A percentile compares a stretch with the other conserved stretches of the same genome.
Evolutionary conservation across 2,888 invertebrate genomes (phyloP).

Genomic region (Lepidocyrtinus sp.): DNA sequence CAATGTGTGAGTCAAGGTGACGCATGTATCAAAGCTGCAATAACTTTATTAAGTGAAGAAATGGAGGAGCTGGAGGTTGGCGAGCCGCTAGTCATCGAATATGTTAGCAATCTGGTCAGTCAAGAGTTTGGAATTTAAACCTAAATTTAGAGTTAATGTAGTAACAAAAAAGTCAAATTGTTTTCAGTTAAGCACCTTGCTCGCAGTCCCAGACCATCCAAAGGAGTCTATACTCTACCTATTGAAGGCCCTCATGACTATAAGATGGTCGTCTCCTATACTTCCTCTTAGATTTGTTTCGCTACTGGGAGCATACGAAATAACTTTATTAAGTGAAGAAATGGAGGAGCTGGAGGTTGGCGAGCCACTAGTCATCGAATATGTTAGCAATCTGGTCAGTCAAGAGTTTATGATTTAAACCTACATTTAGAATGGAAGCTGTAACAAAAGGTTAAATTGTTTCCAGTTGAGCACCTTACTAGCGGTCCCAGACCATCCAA

Average conservation of each 20-base stretch:
- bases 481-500: slow-evolving; percentile 69
- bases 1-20: slow-evolving; percentile 96
- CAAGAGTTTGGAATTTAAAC: too few relatives aligned
- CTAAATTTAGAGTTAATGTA: too few relatives aligned
- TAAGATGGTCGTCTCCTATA: slow-evolving; percentile 61
- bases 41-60: slow-evolving; percentile 75
- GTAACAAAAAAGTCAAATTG: too few relatives aligned
- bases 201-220: slow-evolving; percentile 69
- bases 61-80: slow-evolving; percentile 61
- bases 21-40: slow-evolving; percentile 92
- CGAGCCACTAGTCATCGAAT: slow-evolving; percentile 60
- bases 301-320: slow-evolving; percentile 77
- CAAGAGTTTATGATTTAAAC: too few relatives aligned
- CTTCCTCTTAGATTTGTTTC: slow-evolving; percentile 60
- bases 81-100: slow-evolving; percentile 60
- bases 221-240: slow-evolving; percentile 67
- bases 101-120: slow-evolving; percentile 65
- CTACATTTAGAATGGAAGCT: too few relatives aligned
- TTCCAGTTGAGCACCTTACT: slow-evolving; percentile 66
- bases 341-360: slow-evolving; percentile 61
- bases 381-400: slow-evolving; percentile 65
- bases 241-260: slow-evolving; percentile 63
- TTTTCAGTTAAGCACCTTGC: slow-evolving; percentile 65
- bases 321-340: slow-evolving; percentile 75
- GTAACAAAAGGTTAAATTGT: too few relatives aligned